Conservation (phyloP, 2,888 invertebrate genomes). For the Cryptocheilus praepositus region DNA sequence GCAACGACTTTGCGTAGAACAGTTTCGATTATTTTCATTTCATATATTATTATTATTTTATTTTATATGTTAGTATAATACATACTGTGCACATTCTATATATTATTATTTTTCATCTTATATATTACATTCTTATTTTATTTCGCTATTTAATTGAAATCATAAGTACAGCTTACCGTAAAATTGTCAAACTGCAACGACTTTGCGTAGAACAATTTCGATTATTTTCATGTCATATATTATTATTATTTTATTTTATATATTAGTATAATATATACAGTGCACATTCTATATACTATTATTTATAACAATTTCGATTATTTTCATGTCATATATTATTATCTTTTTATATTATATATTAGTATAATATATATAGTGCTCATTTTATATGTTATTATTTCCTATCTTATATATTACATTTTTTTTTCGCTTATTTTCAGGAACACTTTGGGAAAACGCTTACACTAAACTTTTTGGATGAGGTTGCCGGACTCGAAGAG, state of each 20-base stretch:
- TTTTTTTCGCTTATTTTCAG: conserved; percentile 63
- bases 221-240: conserved; percentile 3
- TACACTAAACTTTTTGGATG: conserved; percentile 76
- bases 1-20: conserved; percentile 26
- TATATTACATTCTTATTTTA: no score
- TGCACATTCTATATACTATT: no score
- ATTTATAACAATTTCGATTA: conserved; percentile 45
- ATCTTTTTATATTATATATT: conserved; percentile 10
- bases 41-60: no score
- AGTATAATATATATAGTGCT: no score
- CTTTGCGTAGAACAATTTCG: conserved; percentile 41
- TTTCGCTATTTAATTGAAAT: conserved; percentile 78
- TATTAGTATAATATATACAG: no score
- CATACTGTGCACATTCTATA: no score
- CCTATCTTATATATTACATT: no score
- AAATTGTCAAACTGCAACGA: no score
- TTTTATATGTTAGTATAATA: no score
- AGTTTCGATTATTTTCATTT: conserved; percentile 31
- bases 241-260: no score
- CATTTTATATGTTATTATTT: no score
- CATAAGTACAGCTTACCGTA: conserved; percentile 62
- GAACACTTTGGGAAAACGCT: conserved; percentile 63
- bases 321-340: conserved; percentile 10
- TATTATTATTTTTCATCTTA: no score
- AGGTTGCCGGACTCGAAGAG: conserved; percentile 75